These are phyloP conservation scores for Gastracanthus pulcherrimus DNA, from an alignment of 2,888 invertebrate genomes.

Conservation along the genomic window DNA sequence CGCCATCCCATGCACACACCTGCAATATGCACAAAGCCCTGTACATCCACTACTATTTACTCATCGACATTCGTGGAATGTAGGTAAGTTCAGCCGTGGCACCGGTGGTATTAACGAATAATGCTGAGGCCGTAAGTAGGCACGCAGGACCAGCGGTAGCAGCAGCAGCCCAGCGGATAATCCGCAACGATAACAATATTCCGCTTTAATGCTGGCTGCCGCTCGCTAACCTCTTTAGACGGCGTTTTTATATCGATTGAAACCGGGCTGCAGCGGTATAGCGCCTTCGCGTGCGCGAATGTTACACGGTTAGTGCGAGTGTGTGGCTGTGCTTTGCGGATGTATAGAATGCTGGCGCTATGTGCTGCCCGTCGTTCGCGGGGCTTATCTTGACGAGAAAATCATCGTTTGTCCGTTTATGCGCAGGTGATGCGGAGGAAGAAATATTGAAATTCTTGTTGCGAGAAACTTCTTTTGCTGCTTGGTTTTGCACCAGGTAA, in stretches of 20 bases:
- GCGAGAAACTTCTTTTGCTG: neutral
- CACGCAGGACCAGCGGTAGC: neutral
- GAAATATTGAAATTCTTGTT: neutral
- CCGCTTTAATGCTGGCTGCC: constrained; percentile 17
- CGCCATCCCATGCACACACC: neutral
- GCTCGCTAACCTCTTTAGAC: constrained; percentile 23
- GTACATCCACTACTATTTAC: neutral
- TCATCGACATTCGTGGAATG: constrained; percentile 27
- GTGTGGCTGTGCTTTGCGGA: no score
- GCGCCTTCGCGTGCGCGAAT: neutral
- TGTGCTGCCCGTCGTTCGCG: no score
- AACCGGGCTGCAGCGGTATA: neutral
- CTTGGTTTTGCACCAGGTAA: no score
- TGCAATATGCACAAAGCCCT: neutral
- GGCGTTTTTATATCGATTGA: constrained; percentile 36
- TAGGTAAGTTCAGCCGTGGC: neutral
- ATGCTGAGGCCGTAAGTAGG: constrained; percentile 13
- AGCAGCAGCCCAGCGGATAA: constrained; percentile 4
- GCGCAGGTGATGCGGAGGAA: neutral
- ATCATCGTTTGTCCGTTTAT: neutral
- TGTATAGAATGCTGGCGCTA: no score
- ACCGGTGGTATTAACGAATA: constrained; percentile 3
- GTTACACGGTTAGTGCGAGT: neutral
- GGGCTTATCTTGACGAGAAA: neutral
- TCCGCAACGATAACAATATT: constrained; percentile 21